These are phyloP conservation scores for Coreius guichenoti DNA, from an alignment of 2,797 vertebrate genomes.

Conservation along the genomic window DNA sequence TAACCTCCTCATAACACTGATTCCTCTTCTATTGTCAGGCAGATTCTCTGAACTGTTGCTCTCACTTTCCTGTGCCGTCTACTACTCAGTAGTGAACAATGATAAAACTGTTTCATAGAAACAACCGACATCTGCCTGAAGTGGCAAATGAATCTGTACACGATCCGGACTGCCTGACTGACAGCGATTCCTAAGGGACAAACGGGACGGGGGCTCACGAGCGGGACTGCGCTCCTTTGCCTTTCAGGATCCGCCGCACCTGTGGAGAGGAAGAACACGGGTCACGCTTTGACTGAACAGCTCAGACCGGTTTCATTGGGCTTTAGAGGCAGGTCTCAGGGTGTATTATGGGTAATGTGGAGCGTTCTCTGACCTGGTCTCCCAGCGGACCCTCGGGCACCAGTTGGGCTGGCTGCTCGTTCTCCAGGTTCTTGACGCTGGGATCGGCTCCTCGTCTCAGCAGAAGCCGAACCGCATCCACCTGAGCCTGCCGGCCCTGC, in stretches of 20 bases:
- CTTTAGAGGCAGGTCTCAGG: no score
- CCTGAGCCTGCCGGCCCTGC: slow-evolving; percentile 78
- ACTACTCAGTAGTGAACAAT: slow-evolving; percentile 95
- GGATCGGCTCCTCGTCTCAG: slow-evolving; percentile 91
- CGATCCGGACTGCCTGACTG: slow-evolving; percentile 95
- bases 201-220: slow-evolving; percentile 66
- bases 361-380: slow-evolving; percentile 81
- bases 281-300: neutral
- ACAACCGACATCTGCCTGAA: slow-evolving; percentile 91
- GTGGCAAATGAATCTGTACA: slow-evolving; percentile 86
- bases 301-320: neutral
- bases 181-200: slow-evolving; percentile 86
- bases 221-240: slow-evolving; percentile 79
- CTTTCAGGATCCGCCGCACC: slow-evolving; percentile 90
- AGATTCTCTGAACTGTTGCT: neutral
- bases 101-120: slow-evolving; percentile 91
- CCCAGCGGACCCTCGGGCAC: slow-evolving; percentile 84
- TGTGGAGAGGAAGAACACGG: slow-evolving; percentile 58
- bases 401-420: slow-evolving; percentile 90
- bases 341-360: no score
- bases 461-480: slow-evolving; percentile 84
- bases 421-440: slow-evolving; percentile 87
- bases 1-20: neutral
- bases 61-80: slow-evolving; percentile 42
- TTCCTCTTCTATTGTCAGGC: neutral